These are phyloP conservation scores for Rhopalosiphum maidis DNA, from an alignment of 1,140 invertebrate species.

Conservation along the genomic window DNA sequence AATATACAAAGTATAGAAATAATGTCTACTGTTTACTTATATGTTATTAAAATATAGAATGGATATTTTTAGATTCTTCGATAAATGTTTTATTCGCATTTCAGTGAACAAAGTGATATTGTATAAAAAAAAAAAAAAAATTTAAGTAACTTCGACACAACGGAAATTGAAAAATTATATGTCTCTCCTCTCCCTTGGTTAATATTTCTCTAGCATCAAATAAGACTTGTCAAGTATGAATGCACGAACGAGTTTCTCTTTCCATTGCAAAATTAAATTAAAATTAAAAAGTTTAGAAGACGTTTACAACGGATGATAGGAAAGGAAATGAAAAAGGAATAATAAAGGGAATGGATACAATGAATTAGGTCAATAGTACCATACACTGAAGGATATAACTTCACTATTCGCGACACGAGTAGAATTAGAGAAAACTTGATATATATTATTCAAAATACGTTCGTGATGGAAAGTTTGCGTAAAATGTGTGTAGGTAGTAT, in stretches of 20 bases:
- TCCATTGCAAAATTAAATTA: conserved; percentile 1
- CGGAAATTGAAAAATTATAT: conserved; percentile 41
- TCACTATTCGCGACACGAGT: conserved; percentile 43
- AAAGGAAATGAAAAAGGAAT: not conserved
- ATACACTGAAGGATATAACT: conserved; percentile 7
- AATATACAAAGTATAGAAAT: no score
- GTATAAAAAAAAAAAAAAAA: conserved; percentile 7
- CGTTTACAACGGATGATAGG: not conserved
- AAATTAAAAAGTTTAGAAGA: conserved; percentile 36
- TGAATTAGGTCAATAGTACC: conserved; percentile 43
- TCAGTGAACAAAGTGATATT: not conserved
- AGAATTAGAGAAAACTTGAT: conserved; percentile 48
- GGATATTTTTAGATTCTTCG: not conserved
- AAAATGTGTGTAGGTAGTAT: not conserved
- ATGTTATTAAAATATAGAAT: not conserved
- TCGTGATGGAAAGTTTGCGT: conserved; percentile 55
- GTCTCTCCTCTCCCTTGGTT: not conserved
- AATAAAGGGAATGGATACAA: not conserved
- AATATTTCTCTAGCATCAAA: not conserved
- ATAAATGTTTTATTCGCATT: not conserved
- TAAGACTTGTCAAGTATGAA: conserved; percentile 1
- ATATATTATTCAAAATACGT: conserved; percentile 56
- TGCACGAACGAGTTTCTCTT: not conserved
- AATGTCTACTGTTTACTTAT: not conserved
- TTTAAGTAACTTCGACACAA: not conserved